A percentile compares a stretch with the other conserved stretches of the same genome.
phyloP scores from a whole-genome alignment of 2,797 vertebrate genomes.

The Scleropages formosus region DNA sequence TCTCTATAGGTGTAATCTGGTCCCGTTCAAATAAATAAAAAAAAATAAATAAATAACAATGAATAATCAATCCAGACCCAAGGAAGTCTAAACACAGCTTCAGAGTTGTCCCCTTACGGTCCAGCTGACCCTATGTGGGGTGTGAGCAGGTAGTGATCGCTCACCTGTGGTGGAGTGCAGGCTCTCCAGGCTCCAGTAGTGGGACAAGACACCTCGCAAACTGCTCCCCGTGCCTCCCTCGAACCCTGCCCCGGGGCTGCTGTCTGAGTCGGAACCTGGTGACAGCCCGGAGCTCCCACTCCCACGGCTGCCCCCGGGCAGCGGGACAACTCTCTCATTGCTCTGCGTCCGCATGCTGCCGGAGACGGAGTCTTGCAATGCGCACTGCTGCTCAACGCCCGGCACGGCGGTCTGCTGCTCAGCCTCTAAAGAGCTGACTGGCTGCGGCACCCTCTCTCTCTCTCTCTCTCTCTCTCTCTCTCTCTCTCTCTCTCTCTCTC shows the following conservation, averaged over 20 bases:
- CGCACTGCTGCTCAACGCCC: slow-evolving; percentile 4
- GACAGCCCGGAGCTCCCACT: slow-evolving; percentile 82
- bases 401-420: slow-evolving; percentile 38
- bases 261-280: slow-evolving; percentile 84
- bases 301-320: slow-evolving; percentile 79
- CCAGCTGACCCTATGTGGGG: not conserved
- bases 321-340: slow-evolving; percentile 77
- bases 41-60: too few relatives aligned
- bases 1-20: too few relatives aligned
- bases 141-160: not conserved
- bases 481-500: slow-evolving; percentile 35
- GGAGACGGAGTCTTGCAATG: slow-evolving; percentile 29
- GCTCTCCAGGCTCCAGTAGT: slow-evolving; percentile 93
- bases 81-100: too few relatives aligned
- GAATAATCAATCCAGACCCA: too few relatives aligned
- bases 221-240: slow-evolving; percentile 58
- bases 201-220: slow-evolving; percentile 82
- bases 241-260: slow-evolving; percentile 67
- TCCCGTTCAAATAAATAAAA: too few relatives aligned
- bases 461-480: slow-evolving; percentile 36
- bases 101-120: too few relatives aligned
- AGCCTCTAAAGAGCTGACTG: slow-evolving; percentile 38
- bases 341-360: slow-evolving; percentile 79
- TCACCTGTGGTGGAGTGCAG: slow-evolving; percentile 90
- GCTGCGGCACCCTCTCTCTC: slow-evolving; percentile 32